Conservation (phyloP, 1,140 invertebrate genomes). For the Maniola jurtina region DNA sequence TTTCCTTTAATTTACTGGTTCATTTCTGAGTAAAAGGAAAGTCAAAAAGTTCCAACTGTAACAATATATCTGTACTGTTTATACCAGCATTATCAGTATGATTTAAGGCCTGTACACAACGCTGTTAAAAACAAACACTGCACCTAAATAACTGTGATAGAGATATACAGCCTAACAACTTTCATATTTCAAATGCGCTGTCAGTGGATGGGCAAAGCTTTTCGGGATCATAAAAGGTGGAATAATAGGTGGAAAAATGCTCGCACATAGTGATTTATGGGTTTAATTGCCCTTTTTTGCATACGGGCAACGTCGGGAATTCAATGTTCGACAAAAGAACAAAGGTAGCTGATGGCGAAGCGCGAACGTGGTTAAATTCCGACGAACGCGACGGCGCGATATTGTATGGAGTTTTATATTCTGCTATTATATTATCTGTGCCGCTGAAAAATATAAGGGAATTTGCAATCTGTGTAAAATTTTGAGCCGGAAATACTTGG, state of each 20-base stretch:
- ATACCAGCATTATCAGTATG: conserved; percentile 25
- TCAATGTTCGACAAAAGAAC: conserved; percentile 63
- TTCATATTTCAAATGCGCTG: conserved; percentile 67
- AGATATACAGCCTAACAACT: conserved; percentile 65
- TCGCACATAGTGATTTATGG: conserved; percentile 60
- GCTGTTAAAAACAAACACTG: conserved; percentile 50
- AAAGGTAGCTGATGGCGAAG: conserved; percentile 37
- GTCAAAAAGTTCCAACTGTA: conserved; percentile 20
- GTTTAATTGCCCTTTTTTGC: conserved; percentile 59
- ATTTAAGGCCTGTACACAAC: conserved; percentile 57
- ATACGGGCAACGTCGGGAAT: conserved; percentile 48
- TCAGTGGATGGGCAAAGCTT: conserved; percentile 43
- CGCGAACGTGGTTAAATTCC: conserved; percentile 39
- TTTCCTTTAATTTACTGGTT: too few species aligned
- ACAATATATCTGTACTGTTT: conserved; percentile 24
- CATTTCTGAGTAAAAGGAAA: too few species aligned
- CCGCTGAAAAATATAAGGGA: neutral
- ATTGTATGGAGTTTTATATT: conserved; percentile 25
- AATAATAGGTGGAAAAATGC: conserved; percentile 41
- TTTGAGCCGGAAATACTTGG: too few species aligned
- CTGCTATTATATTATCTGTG: conserved; percentile 22
- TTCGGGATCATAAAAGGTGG: conserved; percentile 45
- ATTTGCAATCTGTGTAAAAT: too few species aligned
- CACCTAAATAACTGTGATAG: conserved; percentile 54
- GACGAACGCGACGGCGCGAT: conserved; percentile 26